Evolutionary conservation across 2,113 vertebrate species (phyloP), one percentile per base, ranked within the genome.

Genomic region (Oplegnathus fasciatus): DNA sequence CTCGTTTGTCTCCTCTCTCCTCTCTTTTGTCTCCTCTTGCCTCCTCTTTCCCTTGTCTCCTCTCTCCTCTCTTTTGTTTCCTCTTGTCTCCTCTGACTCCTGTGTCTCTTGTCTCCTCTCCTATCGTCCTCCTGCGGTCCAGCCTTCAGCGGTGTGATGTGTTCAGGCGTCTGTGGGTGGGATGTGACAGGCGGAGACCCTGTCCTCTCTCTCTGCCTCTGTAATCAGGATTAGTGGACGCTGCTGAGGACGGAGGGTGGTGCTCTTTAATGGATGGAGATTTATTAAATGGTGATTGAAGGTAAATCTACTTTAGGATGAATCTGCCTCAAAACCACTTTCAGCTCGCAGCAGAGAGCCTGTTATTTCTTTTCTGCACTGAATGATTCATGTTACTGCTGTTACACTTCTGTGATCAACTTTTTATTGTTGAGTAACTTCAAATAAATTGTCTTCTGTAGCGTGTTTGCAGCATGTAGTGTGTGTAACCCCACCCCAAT

Each of bases 201-300:
- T 50, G 40, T 83, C 90, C 91, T 89, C 52, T 1, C 46, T 57
- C 60, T 18, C 71, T 48, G n/a, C 40, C 78, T 83, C 93, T 95
- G 87, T 97, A 97, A 97, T 97, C 97, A 94, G 97, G 96, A 97
- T 97, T 99, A 99, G 97, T 96, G 96, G 95, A 94, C 83, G 80
- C 77, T 80, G 91, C 92, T 92, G 91, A 86, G 74, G 62, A 40
- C 81, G 46, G 54, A 92, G 92, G 95, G 93, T 86, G 71, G 89
- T 89, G 92, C 91, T 96, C 96, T 96, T 96, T 94, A 96, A 96
- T 96, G 96, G 96, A 95, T 91, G 93, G 95, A 97, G 96, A 97
- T 98, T 98, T 98, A 97, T 96, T 96, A 98, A 98, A 98, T 97
- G 94, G 93, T 94, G 95, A 98, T 97, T 97, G 97, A 95, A 97